Percentiles rank a stretch among this genome's conserved stretches.
These are phyloP conservation scores for Nephotettix cincticeps DNA, from an alignment of 1,140 invertebrate species.

Conservation along the genomic window DNA sequence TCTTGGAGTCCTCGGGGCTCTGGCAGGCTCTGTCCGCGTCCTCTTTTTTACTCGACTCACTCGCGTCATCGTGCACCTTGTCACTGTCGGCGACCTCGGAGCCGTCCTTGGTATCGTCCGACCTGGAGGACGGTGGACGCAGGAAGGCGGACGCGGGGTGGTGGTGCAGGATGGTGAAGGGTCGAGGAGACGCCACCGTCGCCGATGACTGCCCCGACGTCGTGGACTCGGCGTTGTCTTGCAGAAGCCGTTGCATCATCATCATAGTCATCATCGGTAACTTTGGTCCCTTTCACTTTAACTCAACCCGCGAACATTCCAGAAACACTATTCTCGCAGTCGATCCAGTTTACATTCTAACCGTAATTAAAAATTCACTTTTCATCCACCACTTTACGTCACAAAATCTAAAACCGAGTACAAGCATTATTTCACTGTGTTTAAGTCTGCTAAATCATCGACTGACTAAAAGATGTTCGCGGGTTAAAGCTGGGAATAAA, in stretches of 20 bases:
- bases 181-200: not conserved
- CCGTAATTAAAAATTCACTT: not conserved
- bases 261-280: constrained; percentile 39
- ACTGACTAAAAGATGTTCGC: constrained; percentile 15
- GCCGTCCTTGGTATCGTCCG: constrained; percentile 16
- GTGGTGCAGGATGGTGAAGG: constrained; percentile 22
- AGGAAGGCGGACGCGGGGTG: constrained; percentile 29
- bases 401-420: not conserved
- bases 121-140: constrained; percentile 4
- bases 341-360: not conserved
- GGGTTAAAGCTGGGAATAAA: constrained; percentile 24
- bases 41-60: constrained; percentile 5
- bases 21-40: not conserved
- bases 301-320: too few species aligned
- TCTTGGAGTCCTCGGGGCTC: constrained; percentile 14
- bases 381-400: not conserved
- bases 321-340: not conserved
- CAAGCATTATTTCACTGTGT: too few species aligned
- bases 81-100: not conserved
- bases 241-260: constrained; percentile 39
- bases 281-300: not conserved
- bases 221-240: constrained; percentile 24
- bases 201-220: not conserved
- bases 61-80: not conserved
- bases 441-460: constrained; percentile 9